phyloP scores from a whole-genome alignment of 2,888 invertebrate genomes.

The Tupiocoris notatus region DNA sequence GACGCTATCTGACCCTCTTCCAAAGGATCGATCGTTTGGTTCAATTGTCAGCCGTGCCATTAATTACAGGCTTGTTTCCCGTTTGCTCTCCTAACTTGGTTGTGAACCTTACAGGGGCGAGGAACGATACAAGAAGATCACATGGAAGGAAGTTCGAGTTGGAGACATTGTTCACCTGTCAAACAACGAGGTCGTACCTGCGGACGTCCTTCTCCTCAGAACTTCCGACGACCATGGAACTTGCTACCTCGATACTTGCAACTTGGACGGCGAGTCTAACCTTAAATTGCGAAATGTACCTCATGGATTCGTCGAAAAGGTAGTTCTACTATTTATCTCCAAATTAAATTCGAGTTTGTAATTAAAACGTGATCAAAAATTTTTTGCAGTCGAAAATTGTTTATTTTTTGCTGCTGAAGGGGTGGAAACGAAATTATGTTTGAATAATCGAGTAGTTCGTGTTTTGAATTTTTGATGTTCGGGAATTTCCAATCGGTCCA shows the following conservation, averaged over 20 bases:
- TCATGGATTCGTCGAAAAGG: constrained; percentile 72
- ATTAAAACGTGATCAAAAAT: too few species aligned
- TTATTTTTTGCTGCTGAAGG: too few species aligned
- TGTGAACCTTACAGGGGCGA: constrained; percentile 66
- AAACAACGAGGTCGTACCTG: constrained; percentile 94
- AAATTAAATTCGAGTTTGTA: neutral
- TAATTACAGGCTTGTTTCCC: too few species aligned
- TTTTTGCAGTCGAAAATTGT: too few species aligned
- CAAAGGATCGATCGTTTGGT: too few species aligned
- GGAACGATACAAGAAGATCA: constrained; percentile 76
- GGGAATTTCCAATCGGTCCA: too few species aligned
- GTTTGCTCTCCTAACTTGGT: too few species aligned
- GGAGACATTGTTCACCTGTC: constrained; percentile 94
- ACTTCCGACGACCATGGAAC: constrained; percentile 89
- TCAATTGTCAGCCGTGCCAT: too few species aligned
- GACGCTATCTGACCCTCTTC: too few species aligned
- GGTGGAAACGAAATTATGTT: too few species aligned
- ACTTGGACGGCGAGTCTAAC: constrained; percentile 95
- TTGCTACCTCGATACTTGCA: constrained; percentile 93
- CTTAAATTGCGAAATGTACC: constrained; percentile 87
- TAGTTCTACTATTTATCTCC: constrained; percentile 51
- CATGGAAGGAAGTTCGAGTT: constrained; percentile 88
- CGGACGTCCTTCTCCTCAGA: constrained; percentile 85
- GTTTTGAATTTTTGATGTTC: too few species aligned
- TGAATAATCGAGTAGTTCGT: too few species aligned